Conservation (phyloP, 2,797 vertebrate genomes). For the Geotrypetes seraphini region DNA sequence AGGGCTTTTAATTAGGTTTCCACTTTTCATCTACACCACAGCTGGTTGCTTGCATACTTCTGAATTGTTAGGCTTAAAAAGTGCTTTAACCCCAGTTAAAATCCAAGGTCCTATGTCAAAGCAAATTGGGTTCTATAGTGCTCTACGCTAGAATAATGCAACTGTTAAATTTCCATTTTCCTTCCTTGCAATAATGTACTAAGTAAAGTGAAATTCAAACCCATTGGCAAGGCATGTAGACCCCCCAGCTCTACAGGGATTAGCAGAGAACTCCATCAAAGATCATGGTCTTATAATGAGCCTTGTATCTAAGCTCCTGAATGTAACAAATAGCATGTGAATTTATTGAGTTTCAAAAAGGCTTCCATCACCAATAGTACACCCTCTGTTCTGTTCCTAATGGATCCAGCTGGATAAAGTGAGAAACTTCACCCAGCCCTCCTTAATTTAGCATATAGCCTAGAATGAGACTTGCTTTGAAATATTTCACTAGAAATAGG, state of each 20-base stretch:
- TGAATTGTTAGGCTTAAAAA: no score
- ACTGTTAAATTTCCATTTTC: no score
- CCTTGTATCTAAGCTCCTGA: not conserved
- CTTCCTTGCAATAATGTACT: not conserved
- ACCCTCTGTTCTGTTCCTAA: not conserved
- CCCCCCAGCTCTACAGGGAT: not conserved
- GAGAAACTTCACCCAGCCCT: no score
- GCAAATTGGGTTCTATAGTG: no score
- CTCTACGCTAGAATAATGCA: no score
- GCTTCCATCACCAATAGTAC: not conserved
- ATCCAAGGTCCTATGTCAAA: no score
- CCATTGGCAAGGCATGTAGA: not conserved
- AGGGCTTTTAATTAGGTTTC: no score
- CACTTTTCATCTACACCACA: no score
- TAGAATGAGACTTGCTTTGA: not conserved
- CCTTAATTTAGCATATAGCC: not conserved
- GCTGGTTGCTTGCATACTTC: no score
- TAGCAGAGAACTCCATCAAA: not conserved
- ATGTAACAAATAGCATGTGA: not conserved
- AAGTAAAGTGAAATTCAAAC: not conserved
- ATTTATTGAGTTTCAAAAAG: not conserved
- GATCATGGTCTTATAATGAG: not conserved
- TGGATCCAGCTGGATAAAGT: conserved; percentile 6
- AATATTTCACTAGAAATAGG: not conserved
- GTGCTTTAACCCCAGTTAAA: no score